Conservation (phyloP, 2,113 vertebrate species). For the Limanda limanda region DNA sequence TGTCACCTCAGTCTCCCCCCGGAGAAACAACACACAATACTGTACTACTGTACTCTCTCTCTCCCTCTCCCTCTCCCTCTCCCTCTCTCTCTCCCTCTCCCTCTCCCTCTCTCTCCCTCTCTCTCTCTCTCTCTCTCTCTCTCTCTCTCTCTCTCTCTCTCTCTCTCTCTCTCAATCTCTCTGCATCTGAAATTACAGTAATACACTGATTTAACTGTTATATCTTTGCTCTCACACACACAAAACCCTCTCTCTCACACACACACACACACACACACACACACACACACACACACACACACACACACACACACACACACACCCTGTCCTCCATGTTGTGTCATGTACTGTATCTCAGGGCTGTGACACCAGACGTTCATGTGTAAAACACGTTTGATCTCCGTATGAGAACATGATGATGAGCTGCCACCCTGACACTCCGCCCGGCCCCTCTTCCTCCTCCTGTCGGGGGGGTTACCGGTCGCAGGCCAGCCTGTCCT, state of each 20-base stretch:
- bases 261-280: neutral
- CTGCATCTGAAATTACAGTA: slow-evolving; percentile 17
- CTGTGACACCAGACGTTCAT: slow-evolving; percentile 1
- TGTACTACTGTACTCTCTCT: slow-evolving; percentile 70
- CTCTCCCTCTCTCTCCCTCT: too few relatives aligned
- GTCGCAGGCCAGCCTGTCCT: slow-evolving; percentile 66
- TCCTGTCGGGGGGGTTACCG: slow-evolving; percentile 8
- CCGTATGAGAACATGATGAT: slow-evolving; percentile 41
- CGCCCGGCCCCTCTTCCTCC: slow-evolving; percentile 2
- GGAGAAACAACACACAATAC: slow-evolving; percentile 64
- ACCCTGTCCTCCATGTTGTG: slow-evolving; percentile 8
- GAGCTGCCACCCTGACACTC: slow-evolving; percentile 12
- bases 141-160: slow-evolving; percentile 16
- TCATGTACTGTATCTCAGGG: slow-evolving; percentile 3
- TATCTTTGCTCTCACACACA: neutral
- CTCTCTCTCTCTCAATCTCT: slow-evolving; percentile 16
- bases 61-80: slow-evolving; percentile 4
- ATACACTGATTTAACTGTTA: slow-evolving; percentile 4
- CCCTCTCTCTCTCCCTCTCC: slow-evolving; percentile 14
- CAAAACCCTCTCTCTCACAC: neutral
- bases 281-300: neutral
- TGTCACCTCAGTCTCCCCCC: slow-evolving; percentile 74
- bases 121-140: slow-evolving; percentile 15
- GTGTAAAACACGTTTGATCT: slow-evolving; percentile 26
- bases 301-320: neutral